These are phyloP conservation scores for Eristalis intricaria DNA, from an alignment of 2,888 invertebrate species.

Conservation along the genomic window DNA sequence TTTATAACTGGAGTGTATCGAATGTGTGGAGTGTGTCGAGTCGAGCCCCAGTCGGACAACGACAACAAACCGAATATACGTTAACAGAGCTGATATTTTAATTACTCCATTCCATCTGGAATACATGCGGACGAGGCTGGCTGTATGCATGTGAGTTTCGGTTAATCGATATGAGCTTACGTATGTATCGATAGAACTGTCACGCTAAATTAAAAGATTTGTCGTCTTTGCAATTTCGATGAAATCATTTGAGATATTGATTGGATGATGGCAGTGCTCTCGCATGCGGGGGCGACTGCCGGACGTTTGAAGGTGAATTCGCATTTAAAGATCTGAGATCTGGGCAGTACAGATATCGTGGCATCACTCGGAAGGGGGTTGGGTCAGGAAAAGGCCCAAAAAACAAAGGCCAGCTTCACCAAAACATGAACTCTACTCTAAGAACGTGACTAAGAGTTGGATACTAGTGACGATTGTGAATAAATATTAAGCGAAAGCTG, in stretches of 20 bases:
- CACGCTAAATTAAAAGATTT: constrained; percentile 49
- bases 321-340: neutral
- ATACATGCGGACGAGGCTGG: neutral
- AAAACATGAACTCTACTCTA: no score
- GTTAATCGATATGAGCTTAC: constrained; percentile 59
- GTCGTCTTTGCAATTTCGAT: constrained; percentile 23
- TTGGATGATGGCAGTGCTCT: neutral
- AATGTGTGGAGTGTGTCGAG: neutral
- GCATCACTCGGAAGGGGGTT: neutral
- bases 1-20: constrained; percentile 59
- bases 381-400: no score
- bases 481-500: no score
- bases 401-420: no score
- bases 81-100: constrained; percentile 47
- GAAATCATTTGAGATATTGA: constrained; percentile 18
- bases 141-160: constrained; percentile 1
- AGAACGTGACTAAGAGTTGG: no score
- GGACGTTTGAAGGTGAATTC: neutral
- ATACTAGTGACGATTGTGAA: no score
- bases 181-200: constrained; percentile 45
- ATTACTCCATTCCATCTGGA: constrained; percentile 46
- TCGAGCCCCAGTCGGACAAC: neutral
- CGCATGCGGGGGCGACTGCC: neutral
- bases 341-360: neutral
- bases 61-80: neutral